These are phyloP conservation scores for Baronia brevicornis DNA, from an alignment of 2,888 invertebrate species.

Conservation along the genomic window DNA sequence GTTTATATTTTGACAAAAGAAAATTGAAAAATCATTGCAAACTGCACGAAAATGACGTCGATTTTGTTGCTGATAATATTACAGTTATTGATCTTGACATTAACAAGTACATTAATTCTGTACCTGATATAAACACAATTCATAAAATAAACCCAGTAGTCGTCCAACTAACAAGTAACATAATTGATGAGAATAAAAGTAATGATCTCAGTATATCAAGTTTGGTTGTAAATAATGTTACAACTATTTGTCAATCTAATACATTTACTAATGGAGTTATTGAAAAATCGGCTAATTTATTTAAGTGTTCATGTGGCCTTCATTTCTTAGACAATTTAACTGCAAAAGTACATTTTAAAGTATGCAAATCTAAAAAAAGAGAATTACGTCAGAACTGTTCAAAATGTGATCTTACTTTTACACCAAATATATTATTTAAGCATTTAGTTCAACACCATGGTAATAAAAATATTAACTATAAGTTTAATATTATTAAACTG, in stretches of 20 bases:
- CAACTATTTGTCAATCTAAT: slow-evolving; percentile 2
- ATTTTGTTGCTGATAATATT: slow-evolving; percentile 38
- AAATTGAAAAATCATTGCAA: slow-evolving; percentile 35
- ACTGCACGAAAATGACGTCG: slow-evolving; percentile 37
- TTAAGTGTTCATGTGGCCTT: slow-evolving; percentile 48
- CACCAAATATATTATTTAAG: slow-evolving; percentile 42
- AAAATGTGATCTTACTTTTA: slow-evolving; percentile 49
- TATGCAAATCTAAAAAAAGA: slow-evolving; percentile 24
- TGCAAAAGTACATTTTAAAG: slow-evolving; percentile 2
- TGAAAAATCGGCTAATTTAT: slow-evolving; percentile 29
- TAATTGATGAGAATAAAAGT: slow-evolving; percentile 2
- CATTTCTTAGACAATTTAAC: slow-evolving; percentile 25
- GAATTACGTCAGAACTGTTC: slow-evolving; percentile 41
- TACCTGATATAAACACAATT: no score
- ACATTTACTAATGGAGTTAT: background rate
- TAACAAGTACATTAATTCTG: no score
- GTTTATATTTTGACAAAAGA: slow-evolving; percentile 34
- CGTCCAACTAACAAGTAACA: slow-evolving; percentile 7
- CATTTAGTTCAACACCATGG: slow-evolving; percentile 50
- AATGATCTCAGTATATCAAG: slow-evolving; percentile 1
- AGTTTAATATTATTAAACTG: slow-evolving; percentile 33
- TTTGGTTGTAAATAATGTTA: no score
- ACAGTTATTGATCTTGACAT: slow-evolving; percentile 30
- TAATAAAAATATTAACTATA: slow-evolving; percentile 33
- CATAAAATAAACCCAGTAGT: no score